Conservation (phyloP, 2,797 vertebrate genomes). For the Acanthis flammea region DNA sequence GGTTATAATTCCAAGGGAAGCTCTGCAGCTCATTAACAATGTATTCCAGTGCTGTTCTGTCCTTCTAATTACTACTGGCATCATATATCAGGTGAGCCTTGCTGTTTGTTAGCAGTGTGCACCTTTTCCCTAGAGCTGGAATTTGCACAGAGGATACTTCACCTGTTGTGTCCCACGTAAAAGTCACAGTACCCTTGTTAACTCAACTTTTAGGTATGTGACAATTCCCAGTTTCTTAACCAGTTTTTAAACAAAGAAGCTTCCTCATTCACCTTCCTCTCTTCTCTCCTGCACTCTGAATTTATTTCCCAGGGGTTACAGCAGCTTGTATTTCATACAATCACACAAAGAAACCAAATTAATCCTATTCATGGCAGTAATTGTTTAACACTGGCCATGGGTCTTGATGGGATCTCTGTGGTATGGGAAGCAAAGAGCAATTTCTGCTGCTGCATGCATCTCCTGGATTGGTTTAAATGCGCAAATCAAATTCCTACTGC, state of each 20-base stretch:
- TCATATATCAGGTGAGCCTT: not conserved
- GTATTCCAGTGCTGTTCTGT: not conserved
- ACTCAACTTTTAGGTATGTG: not conserved
- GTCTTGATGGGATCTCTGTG: not conserved
- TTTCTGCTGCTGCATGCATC: not conserved
- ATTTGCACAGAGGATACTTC: not conserved
- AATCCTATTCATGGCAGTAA: not conserved
- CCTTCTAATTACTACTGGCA: not conserved
- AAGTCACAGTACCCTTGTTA: not conserved
- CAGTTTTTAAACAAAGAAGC: not conserved
- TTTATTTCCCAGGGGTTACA: not conserved
- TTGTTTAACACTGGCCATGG: accelerated
- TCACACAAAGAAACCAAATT: not conserved
- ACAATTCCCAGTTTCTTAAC: not conserved
- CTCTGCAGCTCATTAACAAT: not conserved
- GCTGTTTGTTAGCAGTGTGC: not conserved
- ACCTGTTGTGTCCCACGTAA: too few species aligned
- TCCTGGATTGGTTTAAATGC: not conserved
- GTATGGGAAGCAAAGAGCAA: not conserved
- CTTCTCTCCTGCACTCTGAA: not conserved
- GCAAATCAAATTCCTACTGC: not conserved
- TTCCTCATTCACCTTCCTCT: not conserved
- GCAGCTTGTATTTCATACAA: not conserved
- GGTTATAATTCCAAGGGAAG: not conserved
- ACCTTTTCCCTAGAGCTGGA: not conserved